Base-by-base conservation (phyloP, 2,797 vertebrate genomes). In the Sebastes glaucus region DNA sequence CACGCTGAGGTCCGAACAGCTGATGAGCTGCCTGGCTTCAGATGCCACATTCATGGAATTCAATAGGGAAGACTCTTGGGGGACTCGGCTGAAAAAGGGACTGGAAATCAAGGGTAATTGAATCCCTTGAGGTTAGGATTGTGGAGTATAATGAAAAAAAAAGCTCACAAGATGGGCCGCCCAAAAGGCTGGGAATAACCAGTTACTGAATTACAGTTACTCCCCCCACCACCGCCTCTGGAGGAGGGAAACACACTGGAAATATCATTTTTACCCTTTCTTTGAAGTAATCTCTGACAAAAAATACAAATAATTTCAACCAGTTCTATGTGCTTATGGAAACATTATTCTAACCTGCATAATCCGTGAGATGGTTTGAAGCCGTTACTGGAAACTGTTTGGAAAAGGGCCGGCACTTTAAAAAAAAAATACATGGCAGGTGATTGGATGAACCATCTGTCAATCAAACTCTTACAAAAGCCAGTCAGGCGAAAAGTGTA, bases 61-160 rank as follows among this genome's bases (percentile, higher is more conserved):
- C 49, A 71, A 61, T 27, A 60, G 32, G 66, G 28, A 28, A 62
- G 57, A 25, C 60, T 60, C 20, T 32, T 18, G 38, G 53, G 55
- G 80, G 63, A 64, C 27, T 70, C 49, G 9, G 16, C 33, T 35
- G 56, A 69, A 71, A 35, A 35, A 68, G 38, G n/a, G 35, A 74
- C 5, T 73, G 46, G 6, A 80, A 81, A 80, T 82, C 33, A 66
- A 78, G 67, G 53, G 38, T 57, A 74, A 85, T 52, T 68, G 38
- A 78, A 81, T 82, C 72, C 52, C 56, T 74, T 81, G 74, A 83
- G 77, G 82, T 63, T 18, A 13, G 42, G 27, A 72, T 59, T 73
- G 53, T 57, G 7, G 20, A 25, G 30, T 53, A 49, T 30, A 64
- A 82, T 71, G 60, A 52, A 18, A 46, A 49, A 46, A 63, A 55